A percentile compares a stretch with the other conserved stretches of the same genome.
These are phyloP conservation scores for Micrastur ruficollis DNA, from an alignment of 2,797 vertebrate species.

Conservation along the genomic window DNA sequence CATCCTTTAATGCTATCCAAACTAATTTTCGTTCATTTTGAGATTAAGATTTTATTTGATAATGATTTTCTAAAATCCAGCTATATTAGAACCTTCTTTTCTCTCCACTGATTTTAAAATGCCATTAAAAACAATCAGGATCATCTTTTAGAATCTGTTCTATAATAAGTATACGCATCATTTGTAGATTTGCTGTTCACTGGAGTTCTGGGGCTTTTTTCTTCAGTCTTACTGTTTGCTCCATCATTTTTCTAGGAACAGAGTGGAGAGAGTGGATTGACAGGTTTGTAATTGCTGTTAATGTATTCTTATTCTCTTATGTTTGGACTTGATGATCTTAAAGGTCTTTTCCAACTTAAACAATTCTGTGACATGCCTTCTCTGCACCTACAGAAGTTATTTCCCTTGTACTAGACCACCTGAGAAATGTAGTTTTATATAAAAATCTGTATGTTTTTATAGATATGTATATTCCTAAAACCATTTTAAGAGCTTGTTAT, in stretches of 20 bases:
- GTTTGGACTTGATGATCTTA: background rate
- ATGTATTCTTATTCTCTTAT: background rate
- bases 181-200: background rate
- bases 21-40: background rate
- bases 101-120: background rate
- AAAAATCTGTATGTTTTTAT: background rate
- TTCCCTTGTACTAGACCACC: background rate
- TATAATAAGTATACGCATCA: background rate
- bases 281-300: background rate
- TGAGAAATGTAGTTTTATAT: background rate
- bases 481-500: background rate
- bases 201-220: background rate
- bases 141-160: background rate
- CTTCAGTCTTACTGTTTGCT: background rate
- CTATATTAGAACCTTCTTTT: background rate
- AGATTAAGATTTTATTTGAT: background rate
- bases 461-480: background rate
- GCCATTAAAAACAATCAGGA: background rate
- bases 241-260: background rate
- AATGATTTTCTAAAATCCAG: background rate
- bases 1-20: background rate
- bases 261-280: background rate
- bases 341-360: background rate
- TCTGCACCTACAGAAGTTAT: background rate
- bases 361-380: background rate